A percentile compares a stretch with the other conserved stretches of the same genome.
Evolutionary conservation across 2,113 vertebrate genomes (phyloP).

Genomic region (Pseudopodoces humilis): DNA sequence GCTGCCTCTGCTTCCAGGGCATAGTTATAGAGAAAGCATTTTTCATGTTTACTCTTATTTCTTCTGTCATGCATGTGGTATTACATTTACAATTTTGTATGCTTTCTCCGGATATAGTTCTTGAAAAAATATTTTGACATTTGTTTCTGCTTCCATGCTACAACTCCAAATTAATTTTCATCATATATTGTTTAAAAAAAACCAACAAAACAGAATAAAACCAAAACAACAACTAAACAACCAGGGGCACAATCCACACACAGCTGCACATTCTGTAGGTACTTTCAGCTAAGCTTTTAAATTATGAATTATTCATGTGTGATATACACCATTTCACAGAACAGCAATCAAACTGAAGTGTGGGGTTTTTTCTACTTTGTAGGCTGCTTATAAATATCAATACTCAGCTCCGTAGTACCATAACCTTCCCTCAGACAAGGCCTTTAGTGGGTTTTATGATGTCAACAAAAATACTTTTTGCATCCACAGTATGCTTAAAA

Average conservation of each 20-base stretch:
- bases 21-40: not conserved
- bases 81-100: not conserved
- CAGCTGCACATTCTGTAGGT: not conserved
- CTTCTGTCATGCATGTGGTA: not conserved
- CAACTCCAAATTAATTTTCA: not conserved
- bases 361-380: not conserved
- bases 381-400: not conserved
- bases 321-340: not conserved
- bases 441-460: not conserved
- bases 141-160: not conserved
- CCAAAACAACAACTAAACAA: not conserved
- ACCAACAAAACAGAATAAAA: rapidly evolving
- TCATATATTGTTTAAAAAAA: not conserved
- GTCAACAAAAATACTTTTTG: not conserved
- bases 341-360: not conserved
- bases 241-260: not conserved
- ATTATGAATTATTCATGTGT: not conserved
- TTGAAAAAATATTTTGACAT: not conserved
- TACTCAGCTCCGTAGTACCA: not conserved
- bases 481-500: not conserved
- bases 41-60: not conserved
- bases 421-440: not conserved
- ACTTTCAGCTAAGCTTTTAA: not conserved
- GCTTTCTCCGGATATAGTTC: not conserved
- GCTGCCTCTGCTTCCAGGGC: not conserved